Evolutionary conservation across 2,797 vertebrate species (phyloP), one percentile per base, ranked within the genome.

Genomic region (Anguilla pacifica): DNA sequence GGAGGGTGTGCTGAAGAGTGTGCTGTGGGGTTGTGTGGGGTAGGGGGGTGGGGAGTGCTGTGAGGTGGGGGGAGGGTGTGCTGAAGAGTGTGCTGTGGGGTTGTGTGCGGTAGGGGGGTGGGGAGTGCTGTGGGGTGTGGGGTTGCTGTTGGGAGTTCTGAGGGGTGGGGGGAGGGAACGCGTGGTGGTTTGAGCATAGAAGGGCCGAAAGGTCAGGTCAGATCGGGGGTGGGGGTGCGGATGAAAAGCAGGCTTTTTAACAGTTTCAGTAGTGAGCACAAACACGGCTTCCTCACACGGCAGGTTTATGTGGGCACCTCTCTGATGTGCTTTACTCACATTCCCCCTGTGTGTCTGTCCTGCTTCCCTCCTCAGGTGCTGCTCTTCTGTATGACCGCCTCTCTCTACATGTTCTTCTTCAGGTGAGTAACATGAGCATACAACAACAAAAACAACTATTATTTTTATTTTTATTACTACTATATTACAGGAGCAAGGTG

Each of bases 331-430:
- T 81, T 46, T 22, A 22, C 39, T 49, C 19, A 46, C 31, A 19
- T 17, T 39, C 17, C 3, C 35, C 35, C 13, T 77, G 11, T 43
- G 31, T 77, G 72, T 43, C 61, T n/a, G 6, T 11, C 28, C 22
- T 82, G 15, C 49, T 3, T 51, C 6, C 17, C 11, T 64, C 28
- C 82, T 28, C 90, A 97, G 96, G 96, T 97, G 84, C 95, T 97
- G 92, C 93, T 97, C 93, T 97, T 97, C 94, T 96, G 96, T 94
- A 94, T 97, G 91, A 97, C 96, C 85, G 95, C 96, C 89, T 96
- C 96, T 87, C 94, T 97, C 91, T 97, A 96, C 94, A 97, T 97
- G 96, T 97, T 97, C 96, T 96, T 97, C 93, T 97, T 97, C 95
- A 96, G 96, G 96, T 97, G 96, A 87, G 96, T 95, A 28, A 88